A percentile compares a stretch with the other conserved stretches of the same genome.
Conservation (phyloP, 2,888 invertebrate genomes). For the Eudasyphora cyanicolor region DNA sequence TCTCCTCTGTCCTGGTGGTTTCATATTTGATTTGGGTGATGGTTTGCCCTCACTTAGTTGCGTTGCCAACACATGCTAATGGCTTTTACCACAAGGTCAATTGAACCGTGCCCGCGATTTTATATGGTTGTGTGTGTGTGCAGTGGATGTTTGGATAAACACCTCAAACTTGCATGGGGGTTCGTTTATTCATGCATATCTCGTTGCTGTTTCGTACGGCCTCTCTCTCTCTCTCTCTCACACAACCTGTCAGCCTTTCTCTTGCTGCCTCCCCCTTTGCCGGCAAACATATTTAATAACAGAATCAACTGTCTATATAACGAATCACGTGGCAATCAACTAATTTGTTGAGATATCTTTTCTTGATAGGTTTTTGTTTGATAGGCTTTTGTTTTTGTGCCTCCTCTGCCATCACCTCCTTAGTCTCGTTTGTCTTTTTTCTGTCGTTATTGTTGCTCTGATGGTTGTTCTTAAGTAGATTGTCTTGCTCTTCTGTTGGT, state of each 20-base stretch:
- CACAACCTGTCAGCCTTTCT: neutral
- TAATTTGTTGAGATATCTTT: conserved; percentile 55
- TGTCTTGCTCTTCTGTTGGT: too few relatives aligned
- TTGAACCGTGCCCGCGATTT: conserved; percentile 36
- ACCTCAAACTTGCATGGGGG: neutral
- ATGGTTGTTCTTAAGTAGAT: neutral
- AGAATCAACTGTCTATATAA: conserved; percentile 15
- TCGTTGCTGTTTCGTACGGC: conserved; percentile 1
- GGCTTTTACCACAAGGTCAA: conserved; percentile 60
- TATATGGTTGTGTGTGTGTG: conserved; percentile 4
- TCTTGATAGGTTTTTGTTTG: conserved; percentile 3
- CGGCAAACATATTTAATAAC: conserved; percentile 30
- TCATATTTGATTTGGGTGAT: too few relatives aligned
- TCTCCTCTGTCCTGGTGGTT: neutral
- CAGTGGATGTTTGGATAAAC: neutral
- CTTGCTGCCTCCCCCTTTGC: neutral
- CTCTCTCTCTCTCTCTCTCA: too few relatives aligned
- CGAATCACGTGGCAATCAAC: conserved; percentile 59
- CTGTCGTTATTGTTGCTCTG: conserved; percentile 9
- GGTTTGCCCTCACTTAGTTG: conserved; percentile 2
- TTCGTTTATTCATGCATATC: neutral
- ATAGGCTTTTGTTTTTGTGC: neutral
- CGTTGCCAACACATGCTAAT: conserved; percentile 41
- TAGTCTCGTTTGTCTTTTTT: conserved; percentile 45
- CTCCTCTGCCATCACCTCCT: neutral